Evolutionary conservation across 2,113 vertebrate genomes (phyloP).

Genomic region (Camarhynchus parvulus): DNA sequence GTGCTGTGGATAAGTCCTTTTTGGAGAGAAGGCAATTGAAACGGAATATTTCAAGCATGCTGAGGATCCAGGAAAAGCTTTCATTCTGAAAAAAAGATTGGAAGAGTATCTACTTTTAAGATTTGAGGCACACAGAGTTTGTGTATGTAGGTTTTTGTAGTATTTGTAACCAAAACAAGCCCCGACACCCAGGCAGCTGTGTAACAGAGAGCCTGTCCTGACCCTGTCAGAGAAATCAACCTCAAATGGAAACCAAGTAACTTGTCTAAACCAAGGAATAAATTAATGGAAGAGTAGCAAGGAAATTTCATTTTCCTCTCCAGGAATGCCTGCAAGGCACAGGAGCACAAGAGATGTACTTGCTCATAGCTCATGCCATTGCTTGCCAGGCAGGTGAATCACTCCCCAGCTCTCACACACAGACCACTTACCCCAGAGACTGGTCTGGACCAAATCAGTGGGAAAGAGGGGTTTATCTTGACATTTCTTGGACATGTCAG

Average conservation of each 20-base stretch:
- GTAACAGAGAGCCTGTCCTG: neutral
- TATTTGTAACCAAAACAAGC: neutral
- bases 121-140: neutral
- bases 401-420: neutral
- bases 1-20: neutral
- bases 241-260: neutral
- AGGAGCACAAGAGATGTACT: fast-evolving
- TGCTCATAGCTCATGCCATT: neutral
- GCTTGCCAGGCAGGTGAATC: neutral
- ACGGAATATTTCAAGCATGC: neutral
- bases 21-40: neutral
- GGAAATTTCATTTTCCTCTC: neutral
- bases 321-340: neutral
- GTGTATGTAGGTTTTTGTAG: neutral
- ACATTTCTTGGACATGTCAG: neutral
- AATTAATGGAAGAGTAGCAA: neutral
- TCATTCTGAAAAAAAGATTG: neutral
- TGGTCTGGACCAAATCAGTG: neutral
- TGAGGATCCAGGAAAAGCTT: neutral
- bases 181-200: fast-evolving
- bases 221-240: neutral
- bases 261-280: neutral
- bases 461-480: neutral
- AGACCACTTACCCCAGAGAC: neutral
- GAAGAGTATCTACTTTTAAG: neutral